Conservation (phyloP, 2,113 vertebrate species). For the Monopterus albus region DNA sequence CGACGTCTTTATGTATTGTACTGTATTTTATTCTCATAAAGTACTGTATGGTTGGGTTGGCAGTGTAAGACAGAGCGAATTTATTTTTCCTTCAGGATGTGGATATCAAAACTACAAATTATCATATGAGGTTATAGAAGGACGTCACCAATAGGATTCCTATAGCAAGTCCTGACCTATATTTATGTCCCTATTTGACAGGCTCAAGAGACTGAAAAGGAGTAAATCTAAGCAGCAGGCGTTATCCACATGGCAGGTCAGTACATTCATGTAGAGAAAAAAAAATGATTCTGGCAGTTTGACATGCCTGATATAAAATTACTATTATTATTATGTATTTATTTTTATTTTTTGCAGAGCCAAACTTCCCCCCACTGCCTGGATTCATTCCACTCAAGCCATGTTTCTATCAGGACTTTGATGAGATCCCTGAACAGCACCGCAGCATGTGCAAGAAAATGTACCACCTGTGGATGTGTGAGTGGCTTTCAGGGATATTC, state of each 20-base stretch:
- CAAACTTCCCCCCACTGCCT: constrained; percentile 96
- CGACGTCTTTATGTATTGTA: no score
- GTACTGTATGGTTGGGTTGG: background rate
- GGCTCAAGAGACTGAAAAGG: constrained; percentile 25
- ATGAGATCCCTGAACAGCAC: constrained; percentile 95
- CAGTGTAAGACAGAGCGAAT: no score
- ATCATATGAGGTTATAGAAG: background rate
- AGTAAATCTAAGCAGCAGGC: background rate
- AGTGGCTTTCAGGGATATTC: constrained; percentile 72
- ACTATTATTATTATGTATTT: no score
- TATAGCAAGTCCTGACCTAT: background rate
- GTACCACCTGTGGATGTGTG: constrained; percentile 98
- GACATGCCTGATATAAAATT: background rate
- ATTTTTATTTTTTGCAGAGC: constrained; percentile 85
- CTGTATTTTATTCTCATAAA: background rate
- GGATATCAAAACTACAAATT: background rate
- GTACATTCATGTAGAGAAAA: constrained; percentile 3
- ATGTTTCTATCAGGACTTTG: constrained; percentile 98
- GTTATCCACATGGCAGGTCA: constrained; percentile 75
- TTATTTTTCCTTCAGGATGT: no score
- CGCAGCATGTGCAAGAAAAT: constrained; percentile 93
- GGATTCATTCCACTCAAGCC: constrained; percentile 95
- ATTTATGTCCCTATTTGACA: constrained; percentile 12
- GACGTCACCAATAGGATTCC: background rate
- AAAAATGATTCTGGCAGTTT: no score